Conservation (phyloP, 2,888 invertebrate species). For the Callimorpha dominula region DNA sequence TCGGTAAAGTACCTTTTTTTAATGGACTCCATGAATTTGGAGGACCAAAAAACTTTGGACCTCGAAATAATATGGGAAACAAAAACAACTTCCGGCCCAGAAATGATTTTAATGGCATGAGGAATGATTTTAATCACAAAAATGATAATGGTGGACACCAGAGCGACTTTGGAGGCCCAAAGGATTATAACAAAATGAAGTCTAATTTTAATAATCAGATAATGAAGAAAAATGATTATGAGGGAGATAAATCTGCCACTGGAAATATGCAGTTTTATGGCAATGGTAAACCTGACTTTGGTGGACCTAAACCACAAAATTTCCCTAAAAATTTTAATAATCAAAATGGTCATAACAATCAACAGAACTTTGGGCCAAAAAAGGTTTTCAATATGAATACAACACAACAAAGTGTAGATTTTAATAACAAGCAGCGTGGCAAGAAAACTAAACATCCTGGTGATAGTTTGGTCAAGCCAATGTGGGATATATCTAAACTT, state of each 20-base stretch:
- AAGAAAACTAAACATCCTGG: slow-evolving; percentile 91
- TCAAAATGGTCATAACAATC: slow-evolving; percentile 63
- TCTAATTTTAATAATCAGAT: slow-evolving; percentile 76
- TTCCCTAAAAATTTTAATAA: slow-evolving; percentile 77
- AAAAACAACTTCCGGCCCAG: slow-evolving; percentile 82
- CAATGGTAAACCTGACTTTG: slow-evolving; percentile 80
- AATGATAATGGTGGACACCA: slow-evolving; percentile 72
- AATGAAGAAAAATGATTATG: slow-evolving; percentile 72
- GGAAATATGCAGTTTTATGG: slow-evolving; percentile 79
- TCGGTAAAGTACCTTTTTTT: slow-evolving; percentile 85
- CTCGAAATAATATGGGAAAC: slow-evolving; percentile 76
- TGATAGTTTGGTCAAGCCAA: slow-evolving; percentile 91
- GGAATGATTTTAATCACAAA: slow-evolving; percentile 77
- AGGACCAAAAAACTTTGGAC: slow-evolving; percentile 83
- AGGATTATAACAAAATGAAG: slow-evolving; percentile 77
- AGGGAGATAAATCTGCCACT: slow-evolving; percentile 70
- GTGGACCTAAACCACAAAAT: slow-evolving; percentile 79
- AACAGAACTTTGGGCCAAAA: slow-evolving; percentile 74
- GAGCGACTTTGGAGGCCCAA: slow-evolving; percentile 83
- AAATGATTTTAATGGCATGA: slow-evolving; percentile 82
- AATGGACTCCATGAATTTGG: slow-evolving; percentile 82
- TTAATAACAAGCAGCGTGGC: slow-evolving; percentile 84
- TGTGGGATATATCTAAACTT: slow-evolving; percentile 92
- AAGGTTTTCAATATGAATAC: slow-evolving; percentile 74
- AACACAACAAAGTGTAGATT: slow-evolving; percentile 71